Percentiles rank a stretch among this genome's conserved stretches.
Conservation (phyloP, 2,113 vertebrate species). For the Condylura cristata region DNA sequence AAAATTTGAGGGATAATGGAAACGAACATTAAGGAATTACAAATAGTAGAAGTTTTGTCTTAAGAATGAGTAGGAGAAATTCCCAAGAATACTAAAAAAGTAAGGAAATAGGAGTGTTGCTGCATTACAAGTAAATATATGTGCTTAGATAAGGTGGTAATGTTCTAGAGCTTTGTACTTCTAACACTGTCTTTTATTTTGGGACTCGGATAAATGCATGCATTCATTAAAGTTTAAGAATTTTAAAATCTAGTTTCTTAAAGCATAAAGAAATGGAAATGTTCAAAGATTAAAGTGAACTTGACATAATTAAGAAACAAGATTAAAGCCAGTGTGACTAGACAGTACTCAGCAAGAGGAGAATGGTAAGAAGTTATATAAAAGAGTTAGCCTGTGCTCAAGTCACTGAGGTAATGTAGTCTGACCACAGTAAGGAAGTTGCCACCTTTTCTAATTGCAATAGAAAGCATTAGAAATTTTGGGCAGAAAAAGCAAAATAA, state of each 20-base stretch:
- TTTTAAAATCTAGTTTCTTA: conserved; percentile 42
- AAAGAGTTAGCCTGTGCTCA: background rate
- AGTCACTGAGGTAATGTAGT: background rate
- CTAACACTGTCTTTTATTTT: background rate
- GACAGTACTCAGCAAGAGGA: background rate
- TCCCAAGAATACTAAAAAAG: background rate
- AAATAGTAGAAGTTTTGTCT: background rate
- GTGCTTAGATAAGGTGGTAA: background rate
- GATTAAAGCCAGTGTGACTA: background rate
- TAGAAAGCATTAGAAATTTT: background rate
- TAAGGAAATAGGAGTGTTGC: background rate
- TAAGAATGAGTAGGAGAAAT: conserved; percentile 25
- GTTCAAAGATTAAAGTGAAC: background rate
- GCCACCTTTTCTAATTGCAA: conserved; percentile 23
- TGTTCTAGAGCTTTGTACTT: conserved; percentile 33
- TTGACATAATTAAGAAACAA: conserved; percentile 28
- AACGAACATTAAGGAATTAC: conserved; percentile 41
- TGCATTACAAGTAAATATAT: background rate
- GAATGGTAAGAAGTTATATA: background rate
- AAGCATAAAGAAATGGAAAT: conserved; percentile 16
- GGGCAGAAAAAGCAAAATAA: background rate
- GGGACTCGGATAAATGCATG: conserved; percentile 6
- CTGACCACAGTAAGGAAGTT: background rate
- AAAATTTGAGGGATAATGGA: conserved; percentile 22
- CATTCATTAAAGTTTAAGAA: conserved; percentile 27